These are phyloP conservation scores for Cydia strobilella DNA, from an alignment of 1,140 invertebrate species.

Conservation along the genomic window DNA sequence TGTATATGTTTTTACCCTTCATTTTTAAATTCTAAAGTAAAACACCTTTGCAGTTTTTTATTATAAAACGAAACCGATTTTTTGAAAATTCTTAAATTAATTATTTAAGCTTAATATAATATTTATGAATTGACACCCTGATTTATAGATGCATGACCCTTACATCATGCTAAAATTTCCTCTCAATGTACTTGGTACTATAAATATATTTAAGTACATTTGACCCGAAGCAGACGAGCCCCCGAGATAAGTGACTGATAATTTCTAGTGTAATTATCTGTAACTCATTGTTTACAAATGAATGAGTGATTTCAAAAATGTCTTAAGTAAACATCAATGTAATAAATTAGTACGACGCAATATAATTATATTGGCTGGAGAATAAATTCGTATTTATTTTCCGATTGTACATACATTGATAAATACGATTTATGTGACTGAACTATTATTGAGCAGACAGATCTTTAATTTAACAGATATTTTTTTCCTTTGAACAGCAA, in stretches of 20 bases:
- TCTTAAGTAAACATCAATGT: not conserved
- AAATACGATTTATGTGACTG: not conserved
- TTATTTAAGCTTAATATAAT: no score
- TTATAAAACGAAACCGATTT: no score
- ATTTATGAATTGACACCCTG: no score
- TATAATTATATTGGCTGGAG: not conserved
- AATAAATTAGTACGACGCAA: not conserved
- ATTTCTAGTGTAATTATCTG: not conserved
- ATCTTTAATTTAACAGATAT: not conserved
- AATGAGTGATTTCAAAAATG: not conserved
- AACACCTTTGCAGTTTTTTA: no score
- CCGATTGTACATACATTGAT: not conserved
- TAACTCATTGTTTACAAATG: not conserved
- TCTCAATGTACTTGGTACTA: not conserved
- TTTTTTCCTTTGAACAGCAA: not conserved
- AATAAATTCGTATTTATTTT: not conserved
- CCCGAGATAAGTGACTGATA: constrained; percentile 6
- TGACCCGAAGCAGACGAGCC: not conserved
- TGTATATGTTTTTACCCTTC: no score
- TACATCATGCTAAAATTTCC: not conserved
- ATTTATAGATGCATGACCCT: not conserved
- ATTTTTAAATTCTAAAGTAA: no score
- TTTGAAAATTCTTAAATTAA: no score
- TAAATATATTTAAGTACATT: not conserved
- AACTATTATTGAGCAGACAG: not conserved